Percentiles rank a stretch among this genome's conserved stretches.
phyloP scores from a whole-genome alignment of 2,888 invertebrate species.

The Orchesella flavescens region DNA sequence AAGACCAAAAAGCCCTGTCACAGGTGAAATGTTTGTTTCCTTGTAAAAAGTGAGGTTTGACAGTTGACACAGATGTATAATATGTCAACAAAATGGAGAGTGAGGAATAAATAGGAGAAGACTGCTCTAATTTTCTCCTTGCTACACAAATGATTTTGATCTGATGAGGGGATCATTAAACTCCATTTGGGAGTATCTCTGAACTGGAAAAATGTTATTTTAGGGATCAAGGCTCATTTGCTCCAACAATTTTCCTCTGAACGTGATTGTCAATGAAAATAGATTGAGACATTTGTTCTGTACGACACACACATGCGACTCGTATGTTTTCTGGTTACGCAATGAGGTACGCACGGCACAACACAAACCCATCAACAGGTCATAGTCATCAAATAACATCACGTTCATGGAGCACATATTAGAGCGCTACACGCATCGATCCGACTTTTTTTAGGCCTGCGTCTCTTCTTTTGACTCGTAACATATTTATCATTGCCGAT shows the following conservation, averaged over 20 bases:
- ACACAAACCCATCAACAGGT: constrained; percentile 41
- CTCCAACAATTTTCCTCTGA: background rate
- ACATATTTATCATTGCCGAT: constrained; percentile 16
- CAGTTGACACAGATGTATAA: constrained; percentile 54
- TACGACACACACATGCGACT: too few species aligned
- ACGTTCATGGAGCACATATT: background rate
- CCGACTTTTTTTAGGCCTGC: background rate
- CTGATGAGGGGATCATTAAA: background rate
- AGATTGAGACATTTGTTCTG: background rate
- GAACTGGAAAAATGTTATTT: constrained; percentile 31
- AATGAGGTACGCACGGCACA: too few species aligned
- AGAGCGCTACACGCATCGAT: background rate
- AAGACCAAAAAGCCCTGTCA: constrained; percentile 2
- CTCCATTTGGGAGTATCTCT: background rate
- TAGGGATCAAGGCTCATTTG: constrained; percentile 53
- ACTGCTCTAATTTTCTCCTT: background rate
- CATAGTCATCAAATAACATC: constrained; percentile 14
- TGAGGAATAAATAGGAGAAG: background rate
- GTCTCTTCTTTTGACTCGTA: constrained; percentile 1
- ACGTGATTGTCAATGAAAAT: constrained; percentile 24
- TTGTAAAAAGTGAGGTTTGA: constrained; percentile 39
- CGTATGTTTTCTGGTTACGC: background rate
- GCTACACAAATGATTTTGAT: background rate
- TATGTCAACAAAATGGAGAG: constrained; percentile 31
- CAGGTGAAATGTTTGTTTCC: constrained; percentile 25